Base-by-base conservation (phyloP, 2,797 vertebrate genomes). In the Furcifer pardalis region DNA sequence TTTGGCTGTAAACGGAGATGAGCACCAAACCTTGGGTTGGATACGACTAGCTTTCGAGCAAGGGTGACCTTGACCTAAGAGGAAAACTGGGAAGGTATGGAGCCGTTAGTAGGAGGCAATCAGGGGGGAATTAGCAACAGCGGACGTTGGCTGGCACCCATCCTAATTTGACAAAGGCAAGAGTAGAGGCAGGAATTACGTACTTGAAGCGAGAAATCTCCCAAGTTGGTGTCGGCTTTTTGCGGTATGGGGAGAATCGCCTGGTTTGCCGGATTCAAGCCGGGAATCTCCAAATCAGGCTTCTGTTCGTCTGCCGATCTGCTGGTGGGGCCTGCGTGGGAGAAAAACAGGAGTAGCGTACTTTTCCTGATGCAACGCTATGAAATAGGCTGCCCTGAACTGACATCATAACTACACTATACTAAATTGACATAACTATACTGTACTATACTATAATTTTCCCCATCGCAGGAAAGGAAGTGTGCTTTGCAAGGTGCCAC, bases 221-320 rank as follows among this genome's bases (percentile, higher is more conserved):
- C 87, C 15, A n/a, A 92, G 23, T 15, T 66, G 35, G 37, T 82
- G 52, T 81, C 86, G 85, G 94, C 91, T 92, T 95, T 94, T 89
- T 87, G 91, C 25, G 95, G 96, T 72, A 95, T 97, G 5, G 96
- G 96, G 0, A 96, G 82, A 84, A 95, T 94, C 0, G 91, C 97
- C 2, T 95, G 95, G 27, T 94, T 82, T 37, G 92, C 93, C 1
- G 95, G 94, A 74, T 93, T 96, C 81, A 97, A 30, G 30, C 93
- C 95, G 49, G 89, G 90, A 56, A 96, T 65, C 74, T 89, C 93
- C 68, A 87, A 63, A 74, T 90, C 90, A 49, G 8, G 10, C 85
- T 83, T 93, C 77, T 92, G 76, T 10, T 96, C 94, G 60, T 95
- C 92, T 12, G 44, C 8, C 0, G 85, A 86, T 84, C 89, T 90